These are phyloP conservation scores for Apodemus speciosus DNA, from an alignment of 2,113 vertebrate species.

Conservation along the genomic window DNA sequence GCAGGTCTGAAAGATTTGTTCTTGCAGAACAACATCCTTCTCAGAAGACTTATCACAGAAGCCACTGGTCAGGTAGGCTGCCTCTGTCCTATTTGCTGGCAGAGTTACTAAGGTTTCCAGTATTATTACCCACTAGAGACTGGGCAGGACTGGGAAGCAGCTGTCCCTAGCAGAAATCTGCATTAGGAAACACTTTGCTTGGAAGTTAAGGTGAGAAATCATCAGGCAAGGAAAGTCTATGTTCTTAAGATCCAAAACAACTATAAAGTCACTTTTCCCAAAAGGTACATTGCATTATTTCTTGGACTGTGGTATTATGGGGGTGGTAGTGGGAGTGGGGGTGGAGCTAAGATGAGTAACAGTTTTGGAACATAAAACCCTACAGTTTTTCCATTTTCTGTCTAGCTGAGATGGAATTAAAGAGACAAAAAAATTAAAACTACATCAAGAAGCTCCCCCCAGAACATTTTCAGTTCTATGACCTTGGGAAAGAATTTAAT, in stretches of 20 bases:
- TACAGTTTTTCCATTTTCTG: constrained; percentile 85
- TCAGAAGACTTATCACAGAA: constrained; percentile 24
- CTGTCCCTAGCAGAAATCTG: constrained; percentile 52
- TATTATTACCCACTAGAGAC: constrained; percentile 28
- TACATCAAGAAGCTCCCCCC: constrained; percentile 64
- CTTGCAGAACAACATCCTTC: background rate
- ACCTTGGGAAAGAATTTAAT: constrained; percentile 72
- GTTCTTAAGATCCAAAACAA: constrained; percentile 78
- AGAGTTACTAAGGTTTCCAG: constrained; percentile 14
- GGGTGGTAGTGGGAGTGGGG: constrained; percentile 21
- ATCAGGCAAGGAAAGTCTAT: constrained; percentile 72
- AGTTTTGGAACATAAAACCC: constrained; percentile 85
- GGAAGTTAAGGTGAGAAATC: constrained; percentile 75
- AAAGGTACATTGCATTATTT: constrained; percentile 84
- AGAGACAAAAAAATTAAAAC: constrained; percentile 75
- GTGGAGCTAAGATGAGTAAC: constrained; percentile 82
- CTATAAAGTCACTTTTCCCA: constrained; percentile 84
- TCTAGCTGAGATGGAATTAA: constrained; percentile 82
- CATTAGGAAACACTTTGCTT: constrained; percentile 65
- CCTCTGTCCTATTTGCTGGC: background rate
- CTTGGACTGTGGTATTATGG: constrained; percentile 79
- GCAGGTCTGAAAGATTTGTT: background rate
- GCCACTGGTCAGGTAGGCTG: background rate
- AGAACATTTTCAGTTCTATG: constrained; percentile 81
- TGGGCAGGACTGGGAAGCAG: constrained; percentile 7